Base-by-base conservation (phyloP, 2,888 invertebrate species). In the Asteroscopus sphinx region DNA sequence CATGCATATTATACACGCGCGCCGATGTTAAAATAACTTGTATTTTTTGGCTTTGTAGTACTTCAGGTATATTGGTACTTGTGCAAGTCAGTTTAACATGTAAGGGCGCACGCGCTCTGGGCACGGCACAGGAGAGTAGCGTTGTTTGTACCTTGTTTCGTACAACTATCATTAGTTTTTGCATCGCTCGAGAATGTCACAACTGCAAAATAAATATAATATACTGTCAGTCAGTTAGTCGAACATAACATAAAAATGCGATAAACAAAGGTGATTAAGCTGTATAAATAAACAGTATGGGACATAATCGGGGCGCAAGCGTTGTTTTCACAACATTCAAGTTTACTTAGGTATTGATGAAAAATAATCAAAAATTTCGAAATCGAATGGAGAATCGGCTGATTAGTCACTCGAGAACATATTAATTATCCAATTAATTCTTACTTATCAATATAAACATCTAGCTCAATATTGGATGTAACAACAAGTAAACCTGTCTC, bases 141-240 rank as follows among this genome's bases (percentile, higher is more conserved):
- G 48, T 28, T 46, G 33, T 72, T 57, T 74, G 83, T 91, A 90
- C 90, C 90, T 90, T 86, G 85, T 73, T 73, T 81, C 78, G 78
- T 82, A 87, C 81, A 82, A 88, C 82, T 82, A 83, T 82, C 80
- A 75, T 79, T 87, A 79, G 80, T 72, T 82, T 87, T 89, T 64
- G 89, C 88, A 77, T 91, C 92, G 76, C 87, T 85, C 81, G 91
- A 91, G 86, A 93, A 93, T 75, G 91, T 92, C 86, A 93, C 92
- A 82, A 91, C 89, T 92, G 91, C 45, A 91, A 93, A 83, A 82
- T 82, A 88, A 87, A 86, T 78, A 81, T 62, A 77, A 63, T 65
- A 74, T 45, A 70, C 53, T 56, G 77, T 80, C 80, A 79, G 75
- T 77, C 73, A 13, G 77, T 76, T 71, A 66, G 80, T 77, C 66